A percentile compares a stretch with the other conserved stretches of the same genome.
These are phyloP conservation scores for Zaprionus inermis DNA, from an alignment of 1,140 invertebrate species.

Conservation along the genomic window DNA sequence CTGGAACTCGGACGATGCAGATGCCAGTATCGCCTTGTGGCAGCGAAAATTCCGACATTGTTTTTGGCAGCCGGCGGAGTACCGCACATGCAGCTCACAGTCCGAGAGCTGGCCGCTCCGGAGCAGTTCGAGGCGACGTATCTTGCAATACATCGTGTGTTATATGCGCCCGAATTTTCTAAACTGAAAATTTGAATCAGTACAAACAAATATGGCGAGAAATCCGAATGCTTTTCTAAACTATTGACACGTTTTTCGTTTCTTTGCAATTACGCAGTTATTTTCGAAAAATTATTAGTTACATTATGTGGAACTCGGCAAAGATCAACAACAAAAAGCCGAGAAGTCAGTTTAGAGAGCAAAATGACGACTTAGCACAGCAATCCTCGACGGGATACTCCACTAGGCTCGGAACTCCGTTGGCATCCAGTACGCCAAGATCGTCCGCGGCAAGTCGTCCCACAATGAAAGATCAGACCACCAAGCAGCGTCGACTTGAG, in stretches of 20 bases:
- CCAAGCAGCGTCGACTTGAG: conserved; percentile 36
- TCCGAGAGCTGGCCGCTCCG: conserved; percentile 51
- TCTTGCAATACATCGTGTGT: conserved; percentile 56
- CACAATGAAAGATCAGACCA: neutral
- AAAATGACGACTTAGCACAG: neutral
- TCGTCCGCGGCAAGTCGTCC: neutral
- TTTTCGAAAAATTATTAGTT: conserved; percentile 9
- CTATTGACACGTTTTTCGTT: neutral
- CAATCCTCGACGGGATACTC: neutral
- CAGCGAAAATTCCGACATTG: conserved; percentile 42
- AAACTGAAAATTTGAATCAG: conserved; percentile 13
- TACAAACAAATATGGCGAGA: neutral
- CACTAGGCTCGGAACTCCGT: neutral
- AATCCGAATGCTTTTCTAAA: conserved; percentile 14
- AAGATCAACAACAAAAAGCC: neutral
- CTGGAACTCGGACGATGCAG: conserved; percentile 60
- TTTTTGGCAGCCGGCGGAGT: conserved; percentile 10
- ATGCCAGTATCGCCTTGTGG: conserved; percentile 53
- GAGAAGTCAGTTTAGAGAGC: neutral
- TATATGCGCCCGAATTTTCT: conserved; percentile 31
- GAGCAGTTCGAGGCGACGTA: conserved; percentile 60
- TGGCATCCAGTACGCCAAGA: neutral
- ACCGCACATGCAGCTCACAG: conserved; percentile 56
- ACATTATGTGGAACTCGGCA: conserved; percentile 2
- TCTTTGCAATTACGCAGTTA: neutral